Evolutionary conservation across 1,140 invertebrate species (phyloP), one percentile per base, ranked within the genome.

Genomic region (Orius laevigatus): DNA sequence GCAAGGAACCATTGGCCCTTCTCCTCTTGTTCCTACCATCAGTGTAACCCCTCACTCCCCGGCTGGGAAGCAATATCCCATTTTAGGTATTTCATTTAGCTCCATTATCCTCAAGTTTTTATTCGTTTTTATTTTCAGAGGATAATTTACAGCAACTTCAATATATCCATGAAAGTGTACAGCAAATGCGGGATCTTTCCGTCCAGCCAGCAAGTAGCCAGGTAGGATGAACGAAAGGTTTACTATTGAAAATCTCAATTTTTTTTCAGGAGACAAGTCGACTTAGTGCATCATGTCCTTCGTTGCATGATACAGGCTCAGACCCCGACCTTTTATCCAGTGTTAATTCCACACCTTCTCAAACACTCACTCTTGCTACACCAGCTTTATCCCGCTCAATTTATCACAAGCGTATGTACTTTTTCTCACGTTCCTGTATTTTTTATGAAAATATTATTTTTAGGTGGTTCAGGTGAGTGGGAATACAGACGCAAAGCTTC

Each of bases 41-140:
- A 86, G 81, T 65, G 82, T 89, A 39, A 87, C 84, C 25, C 83
- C 83, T 3, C 83, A 87, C 62, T 86, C 82, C 46, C 81, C 83
- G 18, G 78, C 69, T 47, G 69, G 69, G 36, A 74, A 72, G 52
- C 68, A 72, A 53, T 78, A 76, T 61, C 69, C 72, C n/a, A 68
- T 77, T 31, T 60, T 78, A 35, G 70, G 70, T 73, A 64, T 41
- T 33, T 19, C 35, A 39, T 38, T 40, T 36, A 5, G 35, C 20
- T 45, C 2, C 32, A 49, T 45, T 16, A 31, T 25, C 16, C n/a
- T n/a, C n/a, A 40, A 44, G 44, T 34, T 42, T 16, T 41, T 46
- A 44, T 44, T 50, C 15, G 51, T 20, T 54, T 46, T 55, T 52
- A 43, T 58, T 61, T 60, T 52, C 70, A 65, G 81, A 84, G 55